A percentile compares a stretch with the other conserved stretches of the same genome.
Conservation (phyloP, 2,888 invertebrate species). For the Drepana falcataria region DNA sequence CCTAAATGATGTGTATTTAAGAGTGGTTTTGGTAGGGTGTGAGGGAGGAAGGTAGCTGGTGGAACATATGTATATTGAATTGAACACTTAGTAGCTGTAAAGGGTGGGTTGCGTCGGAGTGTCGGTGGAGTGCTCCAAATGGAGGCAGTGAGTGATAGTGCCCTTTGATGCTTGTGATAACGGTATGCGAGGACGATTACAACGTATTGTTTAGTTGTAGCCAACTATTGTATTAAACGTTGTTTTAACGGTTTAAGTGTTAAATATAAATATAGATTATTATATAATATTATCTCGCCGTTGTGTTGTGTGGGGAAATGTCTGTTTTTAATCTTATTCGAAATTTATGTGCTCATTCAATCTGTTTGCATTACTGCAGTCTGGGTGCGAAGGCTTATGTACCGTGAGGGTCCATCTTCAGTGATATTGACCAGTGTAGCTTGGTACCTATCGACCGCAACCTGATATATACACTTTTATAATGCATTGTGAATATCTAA, state of each 20-base stretch:
- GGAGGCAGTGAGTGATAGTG: conserved; percentile 43
- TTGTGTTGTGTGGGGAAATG: conserved; percentile 44
- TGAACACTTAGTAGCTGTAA: conserved; percentile 27
- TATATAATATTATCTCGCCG: conserved; percentile 48
- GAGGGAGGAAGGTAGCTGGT: conserved; percentile 8
- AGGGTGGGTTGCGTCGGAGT: conserved; percentile 7
- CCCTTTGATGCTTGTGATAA: conserved; percentile 66
- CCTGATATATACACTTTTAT: too few relatives aligned
- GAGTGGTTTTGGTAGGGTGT: conserved; percentile 25
- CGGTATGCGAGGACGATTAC: conserved; percentile 34
- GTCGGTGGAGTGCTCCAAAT: conserved; percentile 37
- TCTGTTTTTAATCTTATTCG: conserved; percentile 74
- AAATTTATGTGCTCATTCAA: conserved; percentile 43
- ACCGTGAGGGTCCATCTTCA: background rate
- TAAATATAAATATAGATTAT: conserved; percentile 63
- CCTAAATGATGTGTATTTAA: conserved; percentile 8
- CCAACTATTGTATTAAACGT: conserved; percentile 49
- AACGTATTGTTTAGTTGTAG: conserved; percentile 49
- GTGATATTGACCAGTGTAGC: background rate
- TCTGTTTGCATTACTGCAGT: conserved; percentile 20
- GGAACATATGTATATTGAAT: conserved; percentile 46
- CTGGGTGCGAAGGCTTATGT: background rate
- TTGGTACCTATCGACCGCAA: too few relatives aligned
- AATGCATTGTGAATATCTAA: too few relatives aligned
- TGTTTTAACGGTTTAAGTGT: conserved; percentile 63